phyloP scores from a whole-genome alignment of 2,797 vertebrate genomes.

The Echeneis naucrates region DNA sequence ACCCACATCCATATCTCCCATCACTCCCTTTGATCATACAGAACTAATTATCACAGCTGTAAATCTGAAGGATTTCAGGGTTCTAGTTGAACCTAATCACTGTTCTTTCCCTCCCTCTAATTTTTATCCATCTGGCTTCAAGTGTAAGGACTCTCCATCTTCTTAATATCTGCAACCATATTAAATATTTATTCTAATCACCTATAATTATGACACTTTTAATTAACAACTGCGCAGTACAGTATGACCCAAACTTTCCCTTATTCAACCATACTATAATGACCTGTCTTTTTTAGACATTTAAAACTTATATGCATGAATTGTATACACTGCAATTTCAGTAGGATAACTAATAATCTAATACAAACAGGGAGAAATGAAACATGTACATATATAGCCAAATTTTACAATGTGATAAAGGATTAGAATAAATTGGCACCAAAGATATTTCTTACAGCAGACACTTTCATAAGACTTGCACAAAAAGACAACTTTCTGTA shows the following conservation, averaged over 20 bases:
- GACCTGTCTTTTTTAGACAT: neutral
- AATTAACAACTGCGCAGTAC: slow-evolving; percentile 4
- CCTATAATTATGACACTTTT: slow-evolving; percentile 26
- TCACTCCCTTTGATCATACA: slow-evolving; percentile 37
- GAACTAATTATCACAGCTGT: slow-evolving; percentile 48
- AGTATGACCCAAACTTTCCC: neutral
- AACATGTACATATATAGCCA: neutral
- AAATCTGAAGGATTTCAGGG: slow-evolving; percentile 17
- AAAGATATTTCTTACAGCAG: no score
- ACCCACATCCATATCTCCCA: slow-evolving; percentile 12
- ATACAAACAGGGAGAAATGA: no score
- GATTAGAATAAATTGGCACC: no score
- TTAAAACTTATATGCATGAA: no score
- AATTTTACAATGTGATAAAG: neutral
- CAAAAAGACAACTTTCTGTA: neutral
- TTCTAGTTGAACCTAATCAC: slow-evolving; percentile 34
- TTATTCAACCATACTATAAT: neutral
- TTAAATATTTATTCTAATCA: slow-evolving; percentile 44
- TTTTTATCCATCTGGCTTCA: slow-evolving; percentile 45
- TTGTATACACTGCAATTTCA: neutral
- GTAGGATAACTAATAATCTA: no score
- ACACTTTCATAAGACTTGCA: neutral
- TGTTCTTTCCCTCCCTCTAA: slow-evolving; percentile 7
- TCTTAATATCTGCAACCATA: slow-evolving; percentile 26
- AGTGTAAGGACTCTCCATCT: slow-evolving; percentile 41